Conservation (phyloP, 2,113 vertebrate species). For the Thamnophis sirtalis region DNA sequence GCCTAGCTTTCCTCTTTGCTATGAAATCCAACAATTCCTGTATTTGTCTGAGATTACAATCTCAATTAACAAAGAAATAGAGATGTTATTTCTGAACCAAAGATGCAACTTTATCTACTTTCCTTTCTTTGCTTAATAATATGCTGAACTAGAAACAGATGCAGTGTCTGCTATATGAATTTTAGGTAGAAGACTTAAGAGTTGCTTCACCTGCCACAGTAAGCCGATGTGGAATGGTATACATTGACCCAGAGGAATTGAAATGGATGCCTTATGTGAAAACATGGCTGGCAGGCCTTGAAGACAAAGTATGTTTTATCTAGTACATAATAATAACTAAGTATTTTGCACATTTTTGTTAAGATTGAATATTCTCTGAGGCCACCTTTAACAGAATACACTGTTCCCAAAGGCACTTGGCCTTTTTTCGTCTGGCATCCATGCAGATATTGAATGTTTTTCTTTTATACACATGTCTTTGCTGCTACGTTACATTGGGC, state of each 20-base stretch:
- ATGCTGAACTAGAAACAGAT: background rate
- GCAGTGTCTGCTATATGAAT: constrained; percentile 1
- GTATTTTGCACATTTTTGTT: background rate
- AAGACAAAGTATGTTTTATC: constrained; percentile 63
- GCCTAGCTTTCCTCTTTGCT: background rate
- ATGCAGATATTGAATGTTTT: background rate
- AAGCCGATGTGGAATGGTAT: constrained; percentile 89
- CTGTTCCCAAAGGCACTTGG: background rate
- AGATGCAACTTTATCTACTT: background rate
- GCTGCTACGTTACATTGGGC: background rate
- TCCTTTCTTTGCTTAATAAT: background rate
- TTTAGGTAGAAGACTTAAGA: constrained; percentile 81
- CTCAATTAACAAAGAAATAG: background rate
- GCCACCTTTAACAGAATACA: background rate
- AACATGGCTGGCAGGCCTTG: constrained; percentile 75
- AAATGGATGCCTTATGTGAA: constrained; percentile 86
- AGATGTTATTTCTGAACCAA: background rate
- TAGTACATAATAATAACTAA: background rate
- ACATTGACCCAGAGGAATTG: constrained; percentile 82
- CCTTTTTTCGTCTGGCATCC: background rate
- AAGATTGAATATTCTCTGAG: background rate
- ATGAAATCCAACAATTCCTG: background rate
- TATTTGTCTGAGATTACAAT: background rate
- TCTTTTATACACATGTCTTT: background rate
- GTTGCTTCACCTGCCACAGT: constrained; percentile 87